Conservation (phyloP, 1,140 invertebrate genomes). For the Bombyx mandarina region DNA sequence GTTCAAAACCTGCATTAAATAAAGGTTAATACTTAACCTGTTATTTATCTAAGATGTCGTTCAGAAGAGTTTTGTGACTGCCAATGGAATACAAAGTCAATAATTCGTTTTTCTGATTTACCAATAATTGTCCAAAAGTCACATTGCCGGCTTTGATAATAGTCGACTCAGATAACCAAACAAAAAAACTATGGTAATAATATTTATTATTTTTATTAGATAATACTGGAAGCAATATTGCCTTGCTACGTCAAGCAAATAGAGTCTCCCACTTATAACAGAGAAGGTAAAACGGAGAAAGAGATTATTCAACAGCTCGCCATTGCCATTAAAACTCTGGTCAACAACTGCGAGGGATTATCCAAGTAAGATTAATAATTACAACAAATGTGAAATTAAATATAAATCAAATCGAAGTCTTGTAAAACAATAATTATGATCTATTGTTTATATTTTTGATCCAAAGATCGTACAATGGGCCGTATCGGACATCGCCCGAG, state of each 20-base stretch:
- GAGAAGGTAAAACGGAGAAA: conserved; percentile 90
- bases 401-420: not conserved
- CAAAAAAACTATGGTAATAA: no score
- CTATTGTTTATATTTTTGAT: conserved; percentile 4
- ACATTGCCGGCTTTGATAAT: no score
- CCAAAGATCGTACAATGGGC: conserved; percentile 89
- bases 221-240: conserved; percentile 95
- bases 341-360: conserved; percentile 96
- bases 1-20: no score
- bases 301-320: conserved; percentile 96
- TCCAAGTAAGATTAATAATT: conserved; percentile 80
- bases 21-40: no score
- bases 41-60: no score
- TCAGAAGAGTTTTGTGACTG: no score
- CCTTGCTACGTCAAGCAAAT: conserved; percentile 96
- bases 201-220: conserved; percentile 69
- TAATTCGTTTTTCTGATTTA: no score
- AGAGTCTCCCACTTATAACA: conserved; percentile 88
- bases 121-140: no score
- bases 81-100: no score
- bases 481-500: conserved; percentile 88
- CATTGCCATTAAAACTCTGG: conserved; percentile 94
- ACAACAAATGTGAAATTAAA: no score
- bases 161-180: no score
- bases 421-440: not conserved